phyloP scores from a whole-genome alignment of 2,888 invertebrate species.

The Caenorhabditis imperialis region DNA sequence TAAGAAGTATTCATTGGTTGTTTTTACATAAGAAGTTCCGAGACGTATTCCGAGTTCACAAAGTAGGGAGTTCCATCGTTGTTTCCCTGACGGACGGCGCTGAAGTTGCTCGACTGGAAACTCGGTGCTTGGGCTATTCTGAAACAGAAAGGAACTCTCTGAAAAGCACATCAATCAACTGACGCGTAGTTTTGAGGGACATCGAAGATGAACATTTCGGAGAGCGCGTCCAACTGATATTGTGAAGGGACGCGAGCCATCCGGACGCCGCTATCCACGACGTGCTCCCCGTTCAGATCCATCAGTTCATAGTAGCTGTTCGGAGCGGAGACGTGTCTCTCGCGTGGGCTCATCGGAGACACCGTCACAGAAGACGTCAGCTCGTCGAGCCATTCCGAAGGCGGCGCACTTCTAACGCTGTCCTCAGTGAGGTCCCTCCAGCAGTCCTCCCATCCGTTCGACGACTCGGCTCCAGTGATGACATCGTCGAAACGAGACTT shows the following conservation, averaged over 20 bases:
- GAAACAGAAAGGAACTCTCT: background rate
- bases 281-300: constrained; percentile 52
- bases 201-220: constrained; percentile 57
- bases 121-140: background rate
- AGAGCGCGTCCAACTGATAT: constrained; percentile 56
- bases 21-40: constrained; percentile 34
- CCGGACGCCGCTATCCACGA: constrained; percentile 29
- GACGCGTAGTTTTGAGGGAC: constrained; percentile 34
- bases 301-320: constrained; percentile 46
- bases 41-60: constrained; percentile 50
- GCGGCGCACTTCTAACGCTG: constrained; percentile 5
- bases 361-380: background rate
- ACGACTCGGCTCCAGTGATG: constrained; percentile 26
- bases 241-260: constrained; percentile 56
- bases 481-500: constrained; percentile 47
- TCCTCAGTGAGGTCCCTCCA: constrained; percentile 10
- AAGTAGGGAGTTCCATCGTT: constrained; percentile 31
- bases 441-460: constrained; percentile 28
- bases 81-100: background rate
- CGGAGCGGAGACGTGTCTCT: background rate
- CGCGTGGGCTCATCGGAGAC: background rate
- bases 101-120: background rate
- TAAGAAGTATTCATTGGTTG: background rate
- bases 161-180: no score
- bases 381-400: constrained; percentile 4